Evolutionary conservation across 2,888 invertebrate genomes (phyloP).

Genomic region (Dyspetes luteomarginatus): DNA sequence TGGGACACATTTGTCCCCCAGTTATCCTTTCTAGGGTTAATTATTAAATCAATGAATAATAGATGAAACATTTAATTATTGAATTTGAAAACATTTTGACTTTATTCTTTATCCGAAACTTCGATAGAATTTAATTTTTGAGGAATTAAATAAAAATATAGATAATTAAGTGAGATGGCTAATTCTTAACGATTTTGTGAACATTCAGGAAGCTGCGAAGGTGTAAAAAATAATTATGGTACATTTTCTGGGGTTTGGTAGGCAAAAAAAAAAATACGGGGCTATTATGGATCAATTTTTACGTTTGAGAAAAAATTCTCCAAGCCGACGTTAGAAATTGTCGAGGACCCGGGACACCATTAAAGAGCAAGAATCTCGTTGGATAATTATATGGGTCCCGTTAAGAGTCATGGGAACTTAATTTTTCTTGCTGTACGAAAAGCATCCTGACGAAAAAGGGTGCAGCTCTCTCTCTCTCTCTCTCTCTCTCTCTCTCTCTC

Average conservation of each 20-base stretch:
- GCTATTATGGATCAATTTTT: conserved; percentile 12
- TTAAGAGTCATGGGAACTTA: conserved; percentile 60
- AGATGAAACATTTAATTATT: no score
- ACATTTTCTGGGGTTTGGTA: conserved; percentile 34
- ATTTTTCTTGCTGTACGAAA: conserved; percentile 34
- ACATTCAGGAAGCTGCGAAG: not conserved
- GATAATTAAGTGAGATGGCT: not conserved
- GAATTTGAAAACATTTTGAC: no score
- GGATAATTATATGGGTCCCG: conserved; percentile 60
- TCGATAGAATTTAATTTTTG: not conserved
- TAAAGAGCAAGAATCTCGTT: conserved; percentile 55
- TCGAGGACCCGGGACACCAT: conserved; percentile 54
- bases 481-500: no score
- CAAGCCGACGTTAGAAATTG: conserved; percentile 3
- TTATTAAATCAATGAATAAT: no score
- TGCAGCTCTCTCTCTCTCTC: no score
- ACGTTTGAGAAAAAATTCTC: conserved; percentile 23
- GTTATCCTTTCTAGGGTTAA: no score
- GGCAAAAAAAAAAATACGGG: conserved; percentile 1
- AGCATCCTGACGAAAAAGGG: conserved; percentile 50
- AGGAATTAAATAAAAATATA: not conserved
- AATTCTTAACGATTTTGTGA: not conserved
- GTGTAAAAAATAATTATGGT: conserved; percentile 37
- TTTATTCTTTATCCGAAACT: no score
- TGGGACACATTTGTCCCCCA: no score